Conservation (phyloP, 2,888 invertebrate species). For the Caenorhabditis virilis region DNA sequence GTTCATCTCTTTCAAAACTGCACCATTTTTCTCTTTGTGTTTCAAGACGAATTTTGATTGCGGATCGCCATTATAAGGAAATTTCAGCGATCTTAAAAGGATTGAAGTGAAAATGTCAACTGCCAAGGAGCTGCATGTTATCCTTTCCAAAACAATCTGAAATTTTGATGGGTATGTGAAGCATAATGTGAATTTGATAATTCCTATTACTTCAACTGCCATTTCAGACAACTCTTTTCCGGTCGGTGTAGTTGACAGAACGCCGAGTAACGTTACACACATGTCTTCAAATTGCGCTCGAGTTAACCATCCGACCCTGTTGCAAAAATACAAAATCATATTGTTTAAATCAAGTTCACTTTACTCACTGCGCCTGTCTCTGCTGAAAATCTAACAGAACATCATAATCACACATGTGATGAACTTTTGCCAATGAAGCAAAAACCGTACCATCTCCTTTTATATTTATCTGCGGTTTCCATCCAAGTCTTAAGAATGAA, state of each 20-base stretch:
- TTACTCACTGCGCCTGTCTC: background rate
- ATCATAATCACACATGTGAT: background rate
- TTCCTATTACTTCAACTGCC: background rate
- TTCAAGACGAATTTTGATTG: slow-evolving; percentile 24
- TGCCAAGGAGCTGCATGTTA: slow-evolving; percentile 17
- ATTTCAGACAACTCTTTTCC: slow-evolving; percentile 1
- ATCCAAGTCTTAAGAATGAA: background rate
- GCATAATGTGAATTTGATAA: background rate
- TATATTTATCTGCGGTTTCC: background rate
- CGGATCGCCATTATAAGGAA: slow-evolving; percentile 30
- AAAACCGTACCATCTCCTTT: background rate
- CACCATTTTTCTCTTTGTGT: slow-evolving; percentile 11
- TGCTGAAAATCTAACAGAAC: background rate
- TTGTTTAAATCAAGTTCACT: background rate
- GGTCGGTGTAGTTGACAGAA: slow-evolving; percentile 6
- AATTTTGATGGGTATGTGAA: too few species aligned
- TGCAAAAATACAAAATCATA: background rate
- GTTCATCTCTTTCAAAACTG: too few species aligned
- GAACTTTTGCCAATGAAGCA: background rate
- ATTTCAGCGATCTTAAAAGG: slow-evolving; percentile 23
- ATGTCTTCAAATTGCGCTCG: slow-evolving; percentile 5
- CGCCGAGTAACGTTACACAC: slow-evolving; percentile 1
- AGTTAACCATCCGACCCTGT: slow-evolving; percentile 1
- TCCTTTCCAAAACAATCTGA: slow-evolving; percentile 21
- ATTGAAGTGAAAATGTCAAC: slow-evolving; percentile 26